phyloP scores from a whole-genome alignment of 1,140 invertebrate genomes.

The Apis dorsata region DNA sequence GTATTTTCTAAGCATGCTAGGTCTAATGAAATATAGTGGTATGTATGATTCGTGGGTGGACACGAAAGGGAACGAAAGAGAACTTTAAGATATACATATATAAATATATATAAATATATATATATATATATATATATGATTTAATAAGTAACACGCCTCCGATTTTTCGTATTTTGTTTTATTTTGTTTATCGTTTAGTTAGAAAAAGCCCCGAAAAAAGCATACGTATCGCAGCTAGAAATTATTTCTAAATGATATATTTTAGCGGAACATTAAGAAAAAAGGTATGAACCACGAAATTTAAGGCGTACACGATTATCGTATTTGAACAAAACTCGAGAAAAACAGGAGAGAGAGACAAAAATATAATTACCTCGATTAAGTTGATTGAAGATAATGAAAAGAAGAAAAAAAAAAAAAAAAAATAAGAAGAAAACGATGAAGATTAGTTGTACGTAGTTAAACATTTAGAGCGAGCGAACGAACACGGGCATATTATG shows the following conservation, averaged over 20 bases:
- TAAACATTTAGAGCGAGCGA: constrained; percentile 46
- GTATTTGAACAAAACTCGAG: neutral
- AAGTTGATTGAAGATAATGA: constrained; percentile 58
- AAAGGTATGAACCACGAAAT: neutral
- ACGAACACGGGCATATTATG: constrained; percentile 64
- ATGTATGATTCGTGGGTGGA: constrained; percentile 58
- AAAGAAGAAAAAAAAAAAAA: constrained; percentile 14
- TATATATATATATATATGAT: constrained; percentile 7
- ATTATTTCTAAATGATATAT: neutral
- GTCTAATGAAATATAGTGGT: constrained; percentile 69
- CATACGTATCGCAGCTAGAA: neutral
- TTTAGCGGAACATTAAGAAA: neutral
- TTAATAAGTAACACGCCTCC: constrained; percentile 18
- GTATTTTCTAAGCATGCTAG: constrained; percentile 78
- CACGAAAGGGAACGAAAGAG: constrained; percentile 27
- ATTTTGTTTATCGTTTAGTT: constrained; percentile 5
- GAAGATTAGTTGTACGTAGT: constrained; percentile 30
- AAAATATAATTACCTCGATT: constrained; percentile 60
- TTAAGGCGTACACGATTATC: neutral
- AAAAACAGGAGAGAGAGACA: neutral
- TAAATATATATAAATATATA: neutral
- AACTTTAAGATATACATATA: neutral
- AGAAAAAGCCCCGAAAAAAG: neutral
- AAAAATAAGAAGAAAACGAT: constrained; percentile 4
- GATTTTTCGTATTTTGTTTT: constrained; percentile 1